Base-by-base conservation (phyloP, 2,113 vertebrate genomes). In the Halichoerus grypus region DNA sequence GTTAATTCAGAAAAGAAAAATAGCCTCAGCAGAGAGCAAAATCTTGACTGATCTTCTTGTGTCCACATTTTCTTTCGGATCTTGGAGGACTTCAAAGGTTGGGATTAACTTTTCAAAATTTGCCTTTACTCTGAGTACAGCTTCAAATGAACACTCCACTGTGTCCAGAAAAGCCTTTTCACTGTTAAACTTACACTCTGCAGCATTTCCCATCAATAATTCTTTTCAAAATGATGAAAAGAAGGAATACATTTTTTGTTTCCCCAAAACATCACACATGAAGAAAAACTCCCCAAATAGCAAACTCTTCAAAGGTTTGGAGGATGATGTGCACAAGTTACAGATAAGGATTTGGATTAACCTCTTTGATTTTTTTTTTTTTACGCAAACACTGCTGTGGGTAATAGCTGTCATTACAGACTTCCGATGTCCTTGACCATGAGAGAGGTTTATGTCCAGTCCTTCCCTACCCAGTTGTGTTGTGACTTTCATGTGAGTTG, bases 221-320 rank as follows among this genome's bases (percentile, higher is more conserved):
- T 83, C 49, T 92, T 97, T 92, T 86, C 13, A 90, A 96, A 94
- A 96, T 36, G 55, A 79, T 92, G 71, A 91, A 94, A 94, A 93
- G 61, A 72, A 79, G 63, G 1, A 81, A 67, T n/a, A 33, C 4
- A 6, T 39, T 95, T 88, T 11, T 36, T 59, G 4, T 15, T 82
- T 65, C 55, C 22, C 28, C 61, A 96, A 92, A 81, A 63, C 21
- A 76, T 81, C 5, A 57, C 28, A 67, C 5, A 33, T 67, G 33
- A 96, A 89, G 53, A 95, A 79, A 59, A 33, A 46, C 4, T 86
- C 89, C 22, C 59, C 36, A 86, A 87, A 91, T 22, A 63, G 15
- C 80, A 21, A 57, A 88, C 8, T 33, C 22, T 80, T 94, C 19
- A 91, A 72, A 91, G 26, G 5, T 91, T 95, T 93, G 72, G 33